Conservation (phyloP, 2,797 vertebrate genomes). For the Propithecus deckenii region DNA sequence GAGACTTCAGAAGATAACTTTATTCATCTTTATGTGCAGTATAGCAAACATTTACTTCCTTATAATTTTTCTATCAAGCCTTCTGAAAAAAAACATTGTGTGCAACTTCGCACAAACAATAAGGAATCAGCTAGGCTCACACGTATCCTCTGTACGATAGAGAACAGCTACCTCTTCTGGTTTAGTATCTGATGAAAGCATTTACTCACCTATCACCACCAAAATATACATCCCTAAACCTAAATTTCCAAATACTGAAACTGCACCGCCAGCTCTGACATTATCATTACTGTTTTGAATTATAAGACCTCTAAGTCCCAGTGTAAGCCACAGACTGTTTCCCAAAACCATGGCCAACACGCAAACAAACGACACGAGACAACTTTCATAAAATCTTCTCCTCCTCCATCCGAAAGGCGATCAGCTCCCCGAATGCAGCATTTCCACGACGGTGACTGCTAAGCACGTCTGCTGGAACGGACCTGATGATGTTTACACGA, state of each 20-base stretch:
- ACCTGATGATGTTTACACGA: accelerated
- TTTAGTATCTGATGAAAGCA: background rate
- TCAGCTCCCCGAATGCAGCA: too few relatives aligned
- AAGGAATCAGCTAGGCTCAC: background rate
- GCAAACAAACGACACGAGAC: background rate
- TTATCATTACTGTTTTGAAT: accelerated
- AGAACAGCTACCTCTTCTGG: background rate
- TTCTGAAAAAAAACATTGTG: too few relatives aligned
- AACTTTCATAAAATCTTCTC: background rate
- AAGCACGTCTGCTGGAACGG: accelerated
- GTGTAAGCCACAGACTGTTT: accelerated
- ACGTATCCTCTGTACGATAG: accelerated
- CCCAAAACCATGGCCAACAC: background rate
- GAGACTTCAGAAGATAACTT: background rate
- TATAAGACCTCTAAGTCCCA: background rate
- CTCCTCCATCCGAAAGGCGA: background rate
- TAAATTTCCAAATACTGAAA: background rate
- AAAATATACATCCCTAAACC: background rate
- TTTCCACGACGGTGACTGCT: accelerated
- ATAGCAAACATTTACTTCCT: accelerated
- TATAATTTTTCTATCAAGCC: background rate
- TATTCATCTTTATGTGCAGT: background rate
- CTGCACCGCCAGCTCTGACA: too few relatives aligned
- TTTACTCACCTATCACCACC: too few relatives aligned
- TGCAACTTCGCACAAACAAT: background rate